Conservation (phyloP, 2,888 invertebrate genomes). For the Prosapia bicincta region DNA sequence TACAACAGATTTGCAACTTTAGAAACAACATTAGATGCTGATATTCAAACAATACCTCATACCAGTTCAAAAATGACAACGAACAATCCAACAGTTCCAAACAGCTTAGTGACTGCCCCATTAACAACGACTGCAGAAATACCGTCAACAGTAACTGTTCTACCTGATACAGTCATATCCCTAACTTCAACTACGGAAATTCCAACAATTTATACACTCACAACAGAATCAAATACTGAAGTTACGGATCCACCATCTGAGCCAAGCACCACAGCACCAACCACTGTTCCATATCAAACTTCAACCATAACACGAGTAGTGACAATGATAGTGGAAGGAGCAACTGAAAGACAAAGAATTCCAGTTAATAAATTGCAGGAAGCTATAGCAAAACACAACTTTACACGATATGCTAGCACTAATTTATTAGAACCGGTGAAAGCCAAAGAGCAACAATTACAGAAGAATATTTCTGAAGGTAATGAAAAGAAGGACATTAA, state of each 20-base stretch:
- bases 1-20: constrained; percentile 6
- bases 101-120: constrained; percentile 35
- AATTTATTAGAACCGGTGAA: background rate
- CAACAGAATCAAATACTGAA: constrained; percentile 13
- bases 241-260: constrained; percentile 1
- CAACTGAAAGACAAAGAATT: constrained; percentile 50
- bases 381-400: constrained; percentile 28
- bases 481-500: constrained; percentile 3
- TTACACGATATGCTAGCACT: background rate
- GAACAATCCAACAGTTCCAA: background rate
- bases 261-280: constrained; percentile 19
- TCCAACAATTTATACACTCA: background rate
- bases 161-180: constrained; percentile 31
- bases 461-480: background rate
- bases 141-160: constrained; percentile 9
- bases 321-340: constrained; percentile 49
- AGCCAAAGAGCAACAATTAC: background rate
- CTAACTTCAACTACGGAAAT: constrained; percentile 30
- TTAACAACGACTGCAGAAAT: background rate
- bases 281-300: constrained; percentile 36
- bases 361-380: constrained; percentile 45
- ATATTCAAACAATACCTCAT: background rate
- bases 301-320: constrained; percentile 48
- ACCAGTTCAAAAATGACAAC: background rate
- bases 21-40: constrained; percentile 3